Evolutionary conservation across 2,888 invertebrate genomes (phyloP), one percentile per base, ranked within the genome.

Genomic region (Melanostoma mellinum): DNA sequence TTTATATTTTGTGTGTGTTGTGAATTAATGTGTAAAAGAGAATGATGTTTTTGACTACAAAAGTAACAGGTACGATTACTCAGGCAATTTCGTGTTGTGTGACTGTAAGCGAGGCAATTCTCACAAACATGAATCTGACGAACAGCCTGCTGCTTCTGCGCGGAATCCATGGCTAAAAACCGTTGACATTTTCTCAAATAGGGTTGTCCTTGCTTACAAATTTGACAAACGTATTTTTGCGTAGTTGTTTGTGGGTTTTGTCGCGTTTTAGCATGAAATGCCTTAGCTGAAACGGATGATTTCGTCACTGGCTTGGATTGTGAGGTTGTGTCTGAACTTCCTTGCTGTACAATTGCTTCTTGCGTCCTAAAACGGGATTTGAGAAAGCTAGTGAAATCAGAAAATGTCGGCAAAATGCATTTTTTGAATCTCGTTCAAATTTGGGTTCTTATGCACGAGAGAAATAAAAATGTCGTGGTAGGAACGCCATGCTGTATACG

Each of bases 401-500:
- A 55, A 55, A 36, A 50, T 58, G 44, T 20, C 63, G 2, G 63
- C 63, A 8, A 33, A 61, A 6, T 61, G 60, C n/a, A 2, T 46
- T 2, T 36, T 61, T 46, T 33, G 46, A 44, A 44, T 38, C 38
- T 55, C 55, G 5, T 3, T 1, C 2, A 38, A 5, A 38, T 50
- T 63, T n/a, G n/a, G n/a, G n/a, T n/a, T n/a, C 0, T 10, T 50
- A n/a, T 48, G 46, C 1, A 61, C 8, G 4, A 48, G 4, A 4
- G 61, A 61, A 32, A 32, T 32, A 4, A 50, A 50, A 32, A 50
- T 30, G 4, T 50, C 50, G 9, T 50, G 50, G 3, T 32, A 32
- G 2, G 32, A 32, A 8, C 50, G 6, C 50, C 32, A 50, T 32
- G 32, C 9, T 6, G 8, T 32, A 8, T 50, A 50, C 3, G 32